Conservation (phyloP, 1,140 invertebrate species). For the Drosophila azteca region DNA sequence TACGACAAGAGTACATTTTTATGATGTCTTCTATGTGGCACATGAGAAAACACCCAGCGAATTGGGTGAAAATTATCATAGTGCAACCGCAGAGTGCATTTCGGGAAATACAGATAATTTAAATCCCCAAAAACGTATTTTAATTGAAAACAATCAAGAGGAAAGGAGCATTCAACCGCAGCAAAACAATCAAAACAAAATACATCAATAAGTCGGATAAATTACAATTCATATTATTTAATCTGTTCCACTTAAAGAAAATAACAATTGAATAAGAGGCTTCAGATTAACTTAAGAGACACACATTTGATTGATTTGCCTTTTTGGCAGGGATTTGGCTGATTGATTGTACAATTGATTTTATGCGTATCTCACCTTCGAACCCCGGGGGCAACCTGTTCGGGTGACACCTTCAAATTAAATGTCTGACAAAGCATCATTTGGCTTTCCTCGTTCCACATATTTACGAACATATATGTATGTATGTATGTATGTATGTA, state of each 20-base stretch:
- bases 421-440: slow-evolving; percentile 57
- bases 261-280: too few relatives aligned
- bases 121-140: background rate
- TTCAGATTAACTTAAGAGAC: too few relatives aligned
- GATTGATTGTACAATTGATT: slow-evolving; percentile 28
- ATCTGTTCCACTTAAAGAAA: too few relatives aligned
- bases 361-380: slow-evolving; percentile 28
- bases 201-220: too few relatives aligned
- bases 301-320: slow-evolving; percentile 24
- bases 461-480: slow-evolving; percentile 11
- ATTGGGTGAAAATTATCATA: slow-evolving; percentile 44
- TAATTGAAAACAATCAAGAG: too few relatives aligned
- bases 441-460: slow-evolving; percentile 6
- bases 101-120: slow-evolving; percentile 15
- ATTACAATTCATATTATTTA: too few relatives aligned
- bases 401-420: slow-evolving; percentile 50
- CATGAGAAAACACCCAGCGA: slow-evolving; percentile 30
- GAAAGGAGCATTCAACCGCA: too few relatives aligned
- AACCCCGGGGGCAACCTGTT: slow-evolving; percentile 33
- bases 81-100: slow-evolving; percentile 6
- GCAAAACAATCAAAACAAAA: too few relatives aligned
- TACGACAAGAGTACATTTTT: slow-evolving; percentile 44
- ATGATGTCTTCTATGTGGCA: slow-evolving; percentile 38
- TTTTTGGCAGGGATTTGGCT: background rate
- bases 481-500: slow-evolving; percentile 29